Base-by-base conservation (phyloP, 2,113 vertebrate species). In the Cyphomyrus discorhynchus region DNA sequence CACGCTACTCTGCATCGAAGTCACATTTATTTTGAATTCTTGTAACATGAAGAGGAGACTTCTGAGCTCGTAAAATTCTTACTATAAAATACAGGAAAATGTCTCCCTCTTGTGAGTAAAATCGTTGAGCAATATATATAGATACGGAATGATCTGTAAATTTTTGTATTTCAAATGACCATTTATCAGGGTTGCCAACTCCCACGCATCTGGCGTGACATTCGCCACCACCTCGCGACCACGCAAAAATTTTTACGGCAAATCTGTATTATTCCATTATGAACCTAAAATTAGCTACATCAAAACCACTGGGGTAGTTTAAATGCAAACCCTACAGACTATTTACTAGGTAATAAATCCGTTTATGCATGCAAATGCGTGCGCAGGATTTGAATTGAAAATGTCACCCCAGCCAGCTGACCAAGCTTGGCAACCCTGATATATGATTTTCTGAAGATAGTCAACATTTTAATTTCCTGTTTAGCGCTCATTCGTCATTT, bases 91-190 rank as follows among this genome's bases (percentile, higher is more conserved):
- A 8, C 35, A 21, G 21, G 82, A 46, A 84, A 84, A 84, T 84
- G 82, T 84, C 82, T 84, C 82, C 82, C 82, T 46, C 82, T 84
- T 46, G 82, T 84, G 82, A 84, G 15, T 21, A 84, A 84, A 84
- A 45, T 9, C 19, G 45, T n/a, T 11, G 5, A 84, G 17, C 45
- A 47, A 84, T 47, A 47, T 19, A 66, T 19, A 66, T 66, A 27
- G 24, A 66, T 27, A 27, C 1, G n/a, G 62, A 70, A 31, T 31
- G n/a, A 11, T 66, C n/a, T 66, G n/a, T 1, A 27, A 5, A 31
- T 31, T 70, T 31, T 27, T 70, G 10, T 70, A 31, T 70, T 70
- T 70, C 62, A 31, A 31, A 70, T 70, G 10, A 70, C 27, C n/a
- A 10, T 62, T n/a, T 62, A 62, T 62, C 24, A 62, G 24, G 56